Base-by-base conservation (phyloP, 2,888 invertebrate genomes). In the Lasiommata megera region DNA sequence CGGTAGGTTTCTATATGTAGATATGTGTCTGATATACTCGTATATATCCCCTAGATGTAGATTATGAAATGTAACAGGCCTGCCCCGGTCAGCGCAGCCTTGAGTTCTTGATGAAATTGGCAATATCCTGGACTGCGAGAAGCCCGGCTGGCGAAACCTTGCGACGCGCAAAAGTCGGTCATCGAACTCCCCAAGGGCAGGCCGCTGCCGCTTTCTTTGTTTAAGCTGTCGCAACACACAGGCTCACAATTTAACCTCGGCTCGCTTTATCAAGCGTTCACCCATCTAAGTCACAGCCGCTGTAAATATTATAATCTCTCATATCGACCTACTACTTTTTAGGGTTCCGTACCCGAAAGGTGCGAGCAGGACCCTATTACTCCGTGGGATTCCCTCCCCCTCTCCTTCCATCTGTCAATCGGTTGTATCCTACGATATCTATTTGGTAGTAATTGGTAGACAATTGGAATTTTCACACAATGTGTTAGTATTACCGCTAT, bases 141-240 rank as follows among this genome's bases (percentile, higher is more conserved):
- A 87, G 87, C 84, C 84, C 83, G 88, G 82, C 83, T 89, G 89
- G 89, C 87, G 87, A 89, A 90, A 90, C 89, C 89, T 90, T 89
- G 89, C 84, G 87, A 87, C 87, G 86, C 77, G 88, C 88, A 82
- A 84, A 90, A 88, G 77, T 88, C 89, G 89, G 89, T 82, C 90
- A 84, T 86, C 83, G 89, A 89, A 88, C 90, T 82, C 82, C 67
- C 74, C 87, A 89, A 89, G 90, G 89, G 88, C 86, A 80, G 71
- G 71, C 66, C 66, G 66, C 74, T 75, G 82, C 76, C 80, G 88
- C 90, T 89, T 90, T 90, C 90, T 90, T 90, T 89, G 89, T 89
- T 87, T 81, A 77, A 71, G 72, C 79, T 88, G 86, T 87, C 84
- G 88, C 84, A 88, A 86, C 53, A 56, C 60, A 63, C 64, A 58